Evolutionary conservation across 2,888 invertebrate genomes (phyloP).

Genomic region (Hyposoter didymator): DNA sequence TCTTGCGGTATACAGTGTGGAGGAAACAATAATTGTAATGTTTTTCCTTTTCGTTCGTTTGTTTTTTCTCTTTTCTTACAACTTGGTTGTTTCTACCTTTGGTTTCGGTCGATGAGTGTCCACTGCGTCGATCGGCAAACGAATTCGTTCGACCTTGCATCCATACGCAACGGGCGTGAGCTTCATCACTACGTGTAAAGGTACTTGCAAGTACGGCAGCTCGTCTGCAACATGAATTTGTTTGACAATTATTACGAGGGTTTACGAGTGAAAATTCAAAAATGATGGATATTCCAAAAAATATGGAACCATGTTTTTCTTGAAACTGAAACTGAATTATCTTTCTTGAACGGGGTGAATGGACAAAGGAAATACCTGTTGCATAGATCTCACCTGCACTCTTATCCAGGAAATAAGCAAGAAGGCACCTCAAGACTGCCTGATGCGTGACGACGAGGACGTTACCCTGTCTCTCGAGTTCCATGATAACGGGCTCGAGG

Average conservation of each 20-base stretch:
- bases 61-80: slow-evolving; percentile 68
- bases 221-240: slow-evolving; percentile 88
- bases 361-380: not conserved
- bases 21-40: slow-evolving; percentile 24
- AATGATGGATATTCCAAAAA: not conserved
- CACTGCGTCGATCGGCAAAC: slow-evolving; percentile 96
- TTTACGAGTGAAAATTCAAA: not conserved
- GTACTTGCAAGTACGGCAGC: slow-evolving; percentile 95
- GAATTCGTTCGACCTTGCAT: slow-evolving; percentile 97
- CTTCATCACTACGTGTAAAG: slow-evolving; percentile 97
- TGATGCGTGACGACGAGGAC: slow-evolving; percentile 98
- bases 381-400: slow-evolving; percentile 89
- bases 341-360: not conserved
- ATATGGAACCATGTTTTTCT: not conserved
- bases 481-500: slow-evolving; percentile 99
- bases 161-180: slow-evolving; percentile 99
- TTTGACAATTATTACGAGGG: not conserved
- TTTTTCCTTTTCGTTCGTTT: slow-evolving; percentile 31
- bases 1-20: slow-evolving; percentile 51
- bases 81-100: slow-evolving; percentile 85
- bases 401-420: slow-evolving; percentile 99
- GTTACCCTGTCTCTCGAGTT: slow-evolving; percentile 98
- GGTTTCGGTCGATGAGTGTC: slow-evolving; percentile 98
- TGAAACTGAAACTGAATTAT: not conserved
- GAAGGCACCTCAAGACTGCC: slow-evolving; percentile 96